Evolutionary conservation across 2,888 invertebrate genomes (phyloP).

Genomic region (Drosophila austrosaltans): DNA sequence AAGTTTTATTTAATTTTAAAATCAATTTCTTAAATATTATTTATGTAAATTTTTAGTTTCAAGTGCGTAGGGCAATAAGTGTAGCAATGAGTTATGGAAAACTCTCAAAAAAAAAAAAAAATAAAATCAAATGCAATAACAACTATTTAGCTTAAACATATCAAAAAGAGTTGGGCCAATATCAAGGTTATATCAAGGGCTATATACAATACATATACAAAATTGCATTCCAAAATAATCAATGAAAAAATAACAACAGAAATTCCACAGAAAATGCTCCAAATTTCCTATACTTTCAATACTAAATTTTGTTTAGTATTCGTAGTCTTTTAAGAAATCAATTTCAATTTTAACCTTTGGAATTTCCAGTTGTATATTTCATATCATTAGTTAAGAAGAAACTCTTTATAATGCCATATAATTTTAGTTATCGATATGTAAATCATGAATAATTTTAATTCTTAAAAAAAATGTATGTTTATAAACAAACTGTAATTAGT

Average conservation of each 20-base stretch:
- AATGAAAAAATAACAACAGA: too few species aligned
- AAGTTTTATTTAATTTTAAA: slow-evolving; percentile 1
- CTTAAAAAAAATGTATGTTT: neutral
- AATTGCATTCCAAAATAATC: neutral
- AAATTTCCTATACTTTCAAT: too few species aligned
- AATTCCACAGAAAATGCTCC: too few species aligned
- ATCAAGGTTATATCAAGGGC: slow-evolving; percentile 9
- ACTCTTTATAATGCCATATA: neutral
- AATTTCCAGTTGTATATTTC: neutral
- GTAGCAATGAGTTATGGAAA: slow-evolving; percentile 20
- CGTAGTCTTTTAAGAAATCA: too few species aligned
- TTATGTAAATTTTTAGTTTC: slow-evolving; percentile 21
- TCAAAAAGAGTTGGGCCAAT: slow-evolving; percentile 35
- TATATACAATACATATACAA: neutral
- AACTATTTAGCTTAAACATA: slow-evolving; percentile 41
- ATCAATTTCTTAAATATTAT: neutral
- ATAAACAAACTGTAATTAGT: neutral
- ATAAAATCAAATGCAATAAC: slow-evolving; percentile 45
- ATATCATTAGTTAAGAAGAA: neutral
- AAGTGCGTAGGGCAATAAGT: slow-evolving; percentile 68
- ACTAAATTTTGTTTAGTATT: too few species aligned
- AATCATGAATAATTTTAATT: too few species aligned
- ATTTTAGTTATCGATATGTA: neutral
- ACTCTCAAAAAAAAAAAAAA: slow-evolving; percentile 5
- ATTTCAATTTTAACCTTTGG: too few species aligned